Evolutionary conservation across 2,797 vertebrate genomes (phyloP).

Genomic region (Capromys pilorides): DNA sequence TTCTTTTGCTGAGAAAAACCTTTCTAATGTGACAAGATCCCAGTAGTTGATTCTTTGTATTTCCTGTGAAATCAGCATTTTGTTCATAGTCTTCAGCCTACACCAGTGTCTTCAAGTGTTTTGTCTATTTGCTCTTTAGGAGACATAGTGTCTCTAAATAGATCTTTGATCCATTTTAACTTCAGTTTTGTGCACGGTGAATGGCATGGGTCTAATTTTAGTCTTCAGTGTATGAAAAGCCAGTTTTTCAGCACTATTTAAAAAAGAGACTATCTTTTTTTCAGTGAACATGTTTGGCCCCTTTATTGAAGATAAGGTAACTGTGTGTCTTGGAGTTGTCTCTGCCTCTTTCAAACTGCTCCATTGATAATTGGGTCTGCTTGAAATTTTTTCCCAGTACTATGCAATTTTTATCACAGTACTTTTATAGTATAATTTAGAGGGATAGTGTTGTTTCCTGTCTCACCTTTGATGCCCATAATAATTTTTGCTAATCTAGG

Average conservation of each 20-base stretch:
- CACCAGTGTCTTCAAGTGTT: background rate
- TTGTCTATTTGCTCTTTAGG: background rate
- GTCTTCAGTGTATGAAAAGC: background rate
- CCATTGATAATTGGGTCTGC: background rate
- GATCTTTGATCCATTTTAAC: background rate
- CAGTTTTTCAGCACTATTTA: background rate
- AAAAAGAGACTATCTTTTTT: background rate
- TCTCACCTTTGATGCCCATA: background rate
- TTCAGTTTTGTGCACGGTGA: background rate
- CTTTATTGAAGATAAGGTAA: background rate
- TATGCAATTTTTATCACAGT: background rate
- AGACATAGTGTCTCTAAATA: background rate
- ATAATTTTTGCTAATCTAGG: background rate
- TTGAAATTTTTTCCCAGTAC: background rate
- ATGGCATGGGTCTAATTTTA: background rate
- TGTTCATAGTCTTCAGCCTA: background rate
- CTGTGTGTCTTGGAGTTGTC: background rate
- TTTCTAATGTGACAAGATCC: background rate
- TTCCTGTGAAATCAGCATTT: background rate
- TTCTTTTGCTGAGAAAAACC: background rate
- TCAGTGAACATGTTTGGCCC: background rate
- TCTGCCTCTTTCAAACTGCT: background rate
- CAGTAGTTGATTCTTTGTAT: background rate
- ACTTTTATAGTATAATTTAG: background rate
- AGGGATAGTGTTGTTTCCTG: background rate